Percentiles rank a stretch among this genome's conserved stretches.
These are phyloP conservation scores for Halocynthia roretzi DNA, from an alignment of 23 tunicate genomes.

Conservation along the genomic window DNA sequence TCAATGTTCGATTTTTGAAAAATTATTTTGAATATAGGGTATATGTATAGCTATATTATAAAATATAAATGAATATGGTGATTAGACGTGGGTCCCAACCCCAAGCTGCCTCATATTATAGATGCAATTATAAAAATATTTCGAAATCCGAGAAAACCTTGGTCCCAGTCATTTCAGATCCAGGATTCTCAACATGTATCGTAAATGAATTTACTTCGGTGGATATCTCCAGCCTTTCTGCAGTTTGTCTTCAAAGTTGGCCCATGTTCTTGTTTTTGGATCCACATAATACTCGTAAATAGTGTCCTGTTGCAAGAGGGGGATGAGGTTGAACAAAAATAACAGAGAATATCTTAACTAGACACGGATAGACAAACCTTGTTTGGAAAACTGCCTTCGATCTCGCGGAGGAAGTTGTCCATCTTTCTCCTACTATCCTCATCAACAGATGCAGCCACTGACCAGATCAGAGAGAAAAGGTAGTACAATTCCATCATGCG, in stretches of 20 bases:
- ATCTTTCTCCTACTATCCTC: slow-evolving; percentile 84
- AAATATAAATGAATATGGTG: no score
- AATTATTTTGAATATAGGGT: no score
- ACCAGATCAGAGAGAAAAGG: slow-evolving; percentile 92
- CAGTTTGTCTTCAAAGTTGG: slow-evolving; percentile 85
- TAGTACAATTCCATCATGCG: slow-evolving; percentile 89
- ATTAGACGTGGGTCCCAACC: no score
- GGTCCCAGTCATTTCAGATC: no score
- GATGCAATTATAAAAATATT: no score
- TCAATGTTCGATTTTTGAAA: no score
- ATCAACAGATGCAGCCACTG: slow-evolving; percentile 88
- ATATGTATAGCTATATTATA: no score
- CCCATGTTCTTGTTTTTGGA: slow-evolving; percentile 75
- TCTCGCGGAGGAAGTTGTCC: slow-evolving; percentile 90
- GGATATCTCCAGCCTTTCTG: slow-evolving; percentile 94
- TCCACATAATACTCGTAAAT: slow-evolving; percentile 94
- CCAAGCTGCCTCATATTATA: no score
- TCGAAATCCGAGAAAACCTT: no score
- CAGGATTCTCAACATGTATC: not conserved
- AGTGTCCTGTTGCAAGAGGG: slow-evolving; percentile 50
- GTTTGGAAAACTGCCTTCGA: slow-evolving; percentile 95
- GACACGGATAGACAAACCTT: slow-evolving; percentile 66
- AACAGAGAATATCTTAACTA: not conserved
- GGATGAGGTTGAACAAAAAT: not conserved
- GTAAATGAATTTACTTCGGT: slow-evolving; percentile 46